Conservation (phyloP, 1,140 invertebrate species). For the Aphelenchoides besseyi region DNA sequence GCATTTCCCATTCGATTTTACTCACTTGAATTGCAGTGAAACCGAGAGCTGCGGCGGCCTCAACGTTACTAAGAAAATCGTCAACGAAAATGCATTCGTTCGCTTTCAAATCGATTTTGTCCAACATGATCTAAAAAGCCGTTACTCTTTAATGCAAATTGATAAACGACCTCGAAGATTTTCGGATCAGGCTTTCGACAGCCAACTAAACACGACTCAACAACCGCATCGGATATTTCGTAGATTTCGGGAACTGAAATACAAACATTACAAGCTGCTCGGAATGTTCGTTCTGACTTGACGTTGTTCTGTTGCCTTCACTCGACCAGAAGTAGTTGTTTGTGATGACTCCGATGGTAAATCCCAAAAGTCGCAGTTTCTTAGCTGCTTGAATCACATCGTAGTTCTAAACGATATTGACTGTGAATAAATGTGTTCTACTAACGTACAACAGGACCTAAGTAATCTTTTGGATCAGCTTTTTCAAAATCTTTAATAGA, state of each 20-base stretch:
- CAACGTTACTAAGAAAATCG: conserved; percentile 19
- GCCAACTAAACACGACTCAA: conserved; percentile 9
- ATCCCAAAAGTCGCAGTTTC: background rate
- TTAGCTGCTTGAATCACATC: background rate
- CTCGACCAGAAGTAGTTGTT: no score
- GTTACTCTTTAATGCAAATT: no score
- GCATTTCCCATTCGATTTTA: background rate
- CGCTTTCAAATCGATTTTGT: background rate
- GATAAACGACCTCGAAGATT: conserved; percentile 14
- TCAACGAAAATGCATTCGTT: conserved; percentile 25
- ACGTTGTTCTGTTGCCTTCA: no score
- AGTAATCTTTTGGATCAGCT: background rate
- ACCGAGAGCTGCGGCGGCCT: conserved; percentile 21
- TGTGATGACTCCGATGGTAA: conserved; percentile 26
- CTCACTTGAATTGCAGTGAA: conserved; percentile 4
- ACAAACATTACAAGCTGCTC: no score
- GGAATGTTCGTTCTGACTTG: no score
- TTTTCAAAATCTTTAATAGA: conserved; percentile 5
- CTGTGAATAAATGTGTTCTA: background rate
- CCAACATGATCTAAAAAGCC: background rate
- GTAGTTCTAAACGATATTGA: background rate
- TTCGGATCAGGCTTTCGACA: conserved; percentile 14
- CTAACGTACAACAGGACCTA: background rate
- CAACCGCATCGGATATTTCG: conserved; percentile 20
- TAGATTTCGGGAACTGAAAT: conserved; percentile 7